phyloP scores from a whole-genome alignment of 2,888 invertebrate genomes.

The Sphecodes monilicornis region DNA sequence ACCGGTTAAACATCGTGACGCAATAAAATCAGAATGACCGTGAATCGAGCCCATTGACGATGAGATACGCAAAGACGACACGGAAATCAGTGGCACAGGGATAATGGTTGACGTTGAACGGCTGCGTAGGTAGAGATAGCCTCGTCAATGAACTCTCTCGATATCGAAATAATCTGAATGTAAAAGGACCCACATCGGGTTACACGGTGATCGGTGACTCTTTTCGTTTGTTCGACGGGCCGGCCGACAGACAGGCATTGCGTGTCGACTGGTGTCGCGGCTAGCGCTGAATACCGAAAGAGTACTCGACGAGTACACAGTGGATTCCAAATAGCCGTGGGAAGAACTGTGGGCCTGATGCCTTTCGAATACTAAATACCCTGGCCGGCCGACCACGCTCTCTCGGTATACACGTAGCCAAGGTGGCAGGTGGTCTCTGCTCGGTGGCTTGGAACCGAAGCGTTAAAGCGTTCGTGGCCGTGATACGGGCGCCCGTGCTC shows the following conservation, averaged over 20 bases:
- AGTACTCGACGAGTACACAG: constrained; percentile 61
- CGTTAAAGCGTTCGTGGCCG: constrained; percentile 60
- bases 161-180: neutral
- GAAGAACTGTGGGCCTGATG: constrained; percentile 79
- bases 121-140: neutral
- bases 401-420: constrained; percentile 28
- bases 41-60: neutral
- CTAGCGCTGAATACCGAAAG: constrained; percentile 77
- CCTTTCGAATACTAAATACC: constrained; percentile 80
- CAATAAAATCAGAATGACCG: neutral
- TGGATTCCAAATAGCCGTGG: constrained; percentile 83
- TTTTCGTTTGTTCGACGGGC: constrained; percentile 49
- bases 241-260: constrained; percentile 63
- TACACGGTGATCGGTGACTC: constrained; percentile 43
- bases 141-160: neutral
- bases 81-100: neutral
- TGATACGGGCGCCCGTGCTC: constrained; percentile 47
- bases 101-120: neutral
- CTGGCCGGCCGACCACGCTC: neutral
- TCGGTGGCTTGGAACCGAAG: constrained; percentile 58
- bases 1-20: neutral
- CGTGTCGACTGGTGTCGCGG: constrained; percentile 67
- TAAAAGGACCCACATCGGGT: constrained; percentile 33
- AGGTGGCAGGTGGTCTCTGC: constrained; percentile 45
- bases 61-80: neutral